Base-by-base conservation (phyloP, 2,888 invertebrate genomes). In the Scelioninae gen. 1 region DNA sequence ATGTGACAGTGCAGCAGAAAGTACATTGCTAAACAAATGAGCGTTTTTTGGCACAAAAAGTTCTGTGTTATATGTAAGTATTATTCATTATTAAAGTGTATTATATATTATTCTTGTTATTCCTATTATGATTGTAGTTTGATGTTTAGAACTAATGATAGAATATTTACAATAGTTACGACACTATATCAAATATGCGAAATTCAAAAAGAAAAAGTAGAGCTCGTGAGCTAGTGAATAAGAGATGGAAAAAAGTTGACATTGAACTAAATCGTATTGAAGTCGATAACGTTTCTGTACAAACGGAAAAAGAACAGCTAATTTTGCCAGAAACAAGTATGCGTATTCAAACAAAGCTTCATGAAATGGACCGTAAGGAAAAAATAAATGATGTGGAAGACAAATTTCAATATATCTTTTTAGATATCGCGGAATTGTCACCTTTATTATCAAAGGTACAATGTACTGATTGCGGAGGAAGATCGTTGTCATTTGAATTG, bases 351-450 rank as follows among this genome's bases (percentile, higher is more conserved):
- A 60, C 43, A 31, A 60, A 60, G 45, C 43, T 60, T 32, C 13
- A n/a, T 43, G 43, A 23, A 45, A 43, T 23, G n/a, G n/a, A 45
- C 29, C 10, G 34, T 56, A 11, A 56, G 16, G 16, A 43, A 43
- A n/a, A 43, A 29, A 23, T 13, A 13, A 60, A 5, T 45, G 60
- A 45, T 60, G 6, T 29, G 7, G 43, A 60, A 23, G 15, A 60
- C 15, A n/a, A 55, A 34, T 55, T 11, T 34, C 55, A 10, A 15
- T 55, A 55, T 34, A 55, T 55, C 15, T 55, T 55, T 31, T 32
- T 55, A 32, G 55, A 55, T 55, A n/a, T 55, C 5, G n/a, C 55
- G 55, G 32, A 55, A 32, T 55, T 55, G 55, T 32, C n/a, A 55
- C 31, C 11, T 31, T 31, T 55, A 55, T 32, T 55, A 55, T 55